Conservation (phyloP, 2,797 vertebrate species). For the Sparus aurata region DNA sequence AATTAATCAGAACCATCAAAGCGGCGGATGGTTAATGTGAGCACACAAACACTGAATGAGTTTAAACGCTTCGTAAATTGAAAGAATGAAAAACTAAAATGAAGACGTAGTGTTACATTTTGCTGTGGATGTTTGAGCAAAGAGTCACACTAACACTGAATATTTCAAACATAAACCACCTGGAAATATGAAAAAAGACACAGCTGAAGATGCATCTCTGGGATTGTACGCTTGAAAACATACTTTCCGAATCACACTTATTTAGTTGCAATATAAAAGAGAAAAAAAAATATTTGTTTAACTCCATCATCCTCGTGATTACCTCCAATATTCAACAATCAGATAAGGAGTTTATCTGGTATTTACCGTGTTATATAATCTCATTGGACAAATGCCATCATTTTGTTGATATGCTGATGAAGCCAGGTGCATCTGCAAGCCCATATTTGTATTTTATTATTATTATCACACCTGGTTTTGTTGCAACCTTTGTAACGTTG, state of each 20-base stretch:
- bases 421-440: background rate
- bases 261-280: background rate
- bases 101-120: too few relatives aligned
- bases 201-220: background rate
- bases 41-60: background rate
- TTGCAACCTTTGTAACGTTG: background rate
- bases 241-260: too few relatives aligned
- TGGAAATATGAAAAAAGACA: too few relatives aligned
- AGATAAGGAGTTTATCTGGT: background rate
- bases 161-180: background rate
- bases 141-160: too few relatives aligned
- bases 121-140: too few relatives aligned
- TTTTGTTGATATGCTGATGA: background rate
- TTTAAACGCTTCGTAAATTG: background rate
- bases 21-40: background rate
- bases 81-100: background rate
- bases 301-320: background rate
- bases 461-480: background rate
- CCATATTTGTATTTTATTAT: background rate
- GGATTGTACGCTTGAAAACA: too few relatives aligned
- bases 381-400: background rate
- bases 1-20: slow-evolving; percentile 2
- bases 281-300: background rate
- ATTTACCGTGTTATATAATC: background rate
- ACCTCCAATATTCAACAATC: background rate